Percentiles rank a stretch among this genome's conserved stretches.
Evolutionary conservation across 2,797 vertebrate species (phyloP).

Genomic region (Paguma larvata): DNA sequence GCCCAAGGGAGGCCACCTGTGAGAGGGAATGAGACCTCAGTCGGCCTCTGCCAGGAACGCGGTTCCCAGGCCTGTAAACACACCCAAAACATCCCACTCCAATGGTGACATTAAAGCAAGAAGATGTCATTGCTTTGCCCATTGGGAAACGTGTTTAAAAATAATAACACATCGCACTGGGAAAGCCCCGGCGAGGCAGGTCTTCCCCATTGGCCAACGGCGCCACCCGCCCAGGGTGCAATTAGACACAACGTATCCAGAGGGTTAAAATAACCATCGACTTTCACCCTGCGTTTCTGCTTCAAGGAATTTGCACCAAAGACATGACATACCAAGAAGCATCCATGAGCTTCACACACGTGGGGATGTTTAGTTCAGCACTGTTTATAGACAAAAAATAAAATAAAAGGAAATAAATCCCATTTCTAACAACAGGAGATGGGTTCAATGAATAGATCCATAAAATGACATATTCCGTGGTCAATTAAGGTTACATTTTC

Average conservation of each 20-base stretch:
- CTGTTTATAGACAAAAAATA: not conserved
- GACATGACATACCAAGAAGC: not conserved
- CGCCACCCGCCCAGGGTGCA: not conserved
- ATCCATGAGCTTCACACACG: not conserved
- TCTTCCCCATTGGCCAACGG: not conserved
- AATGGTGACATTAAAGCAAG: not conserved
- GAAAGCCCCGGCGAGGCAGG: not conserved
- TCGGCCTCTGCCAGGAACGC: not conserved
- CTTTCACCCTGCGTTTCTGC: not conserved
- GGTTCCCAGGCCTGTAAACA: not conserved
- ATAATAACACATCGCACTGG: too few relatives aligned
- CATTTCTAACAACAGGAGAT: not conserved
- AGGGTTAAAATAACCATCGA: not conserved
- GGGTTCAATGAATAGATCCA: not conserved
- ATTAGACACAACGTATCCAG: not conserved
- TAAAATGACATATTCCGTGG: not conserved
- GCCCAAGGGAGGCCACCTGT: not conserved
- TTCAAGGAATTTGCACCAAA: not conserved
- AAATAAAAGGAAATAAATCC: not conserved
- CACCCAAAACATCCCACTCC: accelerated
- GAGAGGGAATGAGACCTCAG: not conserved
- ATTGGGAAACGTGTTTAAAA: not conserved
- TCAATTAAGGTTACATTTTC: not conserved
- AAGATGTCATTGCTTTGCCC: not conserved
- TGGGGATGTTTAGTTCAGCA: too few relatives aligned